Conservation (phyloP, 2,113 vertebrate genomes). For the Petromus typicus region DNA sequence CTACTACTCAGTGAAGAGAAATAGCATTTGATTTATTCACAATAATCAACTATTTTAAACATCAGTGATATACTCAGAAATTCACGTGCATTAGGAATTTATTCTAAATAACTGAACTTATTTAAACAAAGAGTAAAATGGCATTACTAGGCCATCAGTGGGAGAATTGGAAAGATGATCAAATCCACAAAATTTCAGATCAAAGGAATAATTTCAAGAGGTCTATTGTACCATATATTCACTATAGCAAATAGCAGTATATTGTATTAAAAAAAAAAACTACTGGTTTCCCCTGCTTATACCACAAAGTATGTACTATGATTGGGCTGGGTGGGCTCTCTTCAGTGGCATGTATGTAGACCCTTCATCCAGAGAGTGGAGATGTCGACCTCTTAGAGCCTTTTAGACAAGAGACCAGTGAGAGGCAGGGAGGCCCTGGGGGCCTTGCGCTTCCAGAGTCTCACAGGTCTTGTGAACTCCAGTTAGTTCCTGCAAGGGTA, state of each 20-base stretch:
- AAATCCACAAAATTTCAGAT: neutral
- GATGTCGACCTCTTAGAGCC: neutral
- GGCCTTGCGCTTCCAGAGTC: neutral
- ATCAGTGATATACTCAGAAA: slow-evolving; percentile 4
- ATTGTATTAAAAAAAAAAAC: neutral
- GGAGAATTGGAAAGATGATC: neutral
- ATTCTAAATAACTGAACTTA: slow-evolving; percentile 5
- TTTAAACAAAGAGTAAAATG: neutral
- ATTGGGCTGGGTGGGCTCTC: neutral
- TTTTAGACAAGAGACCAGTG: neutral
- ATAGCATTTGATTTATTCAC: neutral
- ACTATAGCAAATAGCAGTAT: neutral
- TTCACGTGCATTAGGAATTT: neutral
- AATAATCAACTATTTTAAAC: slow-evolving; percentile 13
- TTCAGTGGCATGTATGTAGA: neutral
- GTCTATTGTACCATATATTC: neutral
- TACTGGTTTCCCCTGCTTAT: neutral
- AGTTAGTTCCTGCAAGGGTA: neutral
- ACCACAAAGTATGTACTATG: neutral
- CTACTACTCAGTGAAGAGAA: neutral
- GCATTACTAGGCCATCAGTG: neutral
- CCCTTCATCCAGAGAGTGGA: neutral
- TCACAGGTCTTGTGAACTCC: neutral
- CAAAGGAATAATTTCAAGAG: neutral
- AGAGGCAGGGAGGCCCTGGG: neutral